Evolutionary conservation across 2,888 invertebrate genomes (phyloP).

Genomic region (Rhamnusium bicolor): DNA sequence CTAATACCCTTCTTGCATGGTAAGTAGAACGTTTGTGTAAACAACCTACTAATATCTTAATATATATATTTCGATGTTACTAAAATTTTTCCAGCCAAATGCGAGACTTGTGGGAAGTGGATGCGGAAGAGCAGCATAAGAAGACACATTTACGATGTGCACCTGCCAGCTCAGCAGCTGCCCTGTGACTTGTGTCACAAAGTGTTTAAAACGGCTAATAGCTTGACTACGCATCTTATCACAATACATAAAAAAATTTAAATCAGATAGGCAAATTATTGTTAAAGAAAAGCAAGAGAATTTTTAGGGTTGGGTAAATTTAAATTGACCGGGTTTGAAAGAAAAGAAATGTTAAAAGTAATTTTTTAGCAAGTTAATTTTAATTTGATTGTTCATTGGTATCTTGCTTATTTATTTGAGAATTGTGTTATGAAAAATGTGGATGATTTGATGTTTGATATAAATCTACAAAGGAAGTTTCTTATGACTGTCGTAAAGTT

Average conservation of each 20-base stretch:
- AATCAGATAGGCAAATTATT: conserved; percentile 26
- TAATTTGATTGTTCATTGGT: not conserved
- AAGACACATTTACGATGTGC: conserved; percentile 63
- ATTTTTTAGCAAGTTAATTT: not conserved
- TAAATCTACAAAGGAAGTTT: too few relatives aligned
- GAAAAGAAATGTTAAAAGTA: not conserved
- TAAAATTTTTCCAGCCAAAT: conserved; percentile 63
- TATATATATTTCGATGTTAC: conserved; percentile 46
- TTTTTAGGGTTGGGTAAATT: conserved; percentile 13
- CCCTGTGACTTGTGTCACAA: conserved; percentile 64
- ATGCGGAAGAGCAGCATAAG: conserved; percentile 64
- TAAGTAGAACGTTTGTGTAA: conserved; percentile 62
- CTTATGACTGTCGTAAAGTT: too few relatives aligned
- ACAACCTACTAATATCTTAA: conserved; percentile 41
- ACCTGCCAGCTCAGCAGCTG: conserved; percentile 61
- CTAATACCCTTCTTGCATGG: conserved; percentile 62
- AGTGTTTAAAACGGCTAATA: conserved; percentile 63
- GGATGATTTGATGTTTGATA: too few relatives aligned
- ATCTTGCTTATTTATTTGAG: too few relatives aligned
- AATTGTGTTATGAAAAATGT: too few relatives aligned
- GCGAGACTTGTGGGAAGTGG: conserved; percentile 61
- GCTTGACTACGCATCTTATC: conserved; percentile 62
- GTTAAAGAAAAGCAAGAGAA: conserved; percentile 10
- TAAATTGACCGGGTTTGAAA: too few relatives aligned
- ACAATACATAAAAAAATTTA: conserved; percentile 59